A percentile compares a stretch with the other conserved stretches of the same genome.
phyloP scores from a whole-genome alignment of 1,140 invertebrate species.

The Solenopsis invicta region DNA sequence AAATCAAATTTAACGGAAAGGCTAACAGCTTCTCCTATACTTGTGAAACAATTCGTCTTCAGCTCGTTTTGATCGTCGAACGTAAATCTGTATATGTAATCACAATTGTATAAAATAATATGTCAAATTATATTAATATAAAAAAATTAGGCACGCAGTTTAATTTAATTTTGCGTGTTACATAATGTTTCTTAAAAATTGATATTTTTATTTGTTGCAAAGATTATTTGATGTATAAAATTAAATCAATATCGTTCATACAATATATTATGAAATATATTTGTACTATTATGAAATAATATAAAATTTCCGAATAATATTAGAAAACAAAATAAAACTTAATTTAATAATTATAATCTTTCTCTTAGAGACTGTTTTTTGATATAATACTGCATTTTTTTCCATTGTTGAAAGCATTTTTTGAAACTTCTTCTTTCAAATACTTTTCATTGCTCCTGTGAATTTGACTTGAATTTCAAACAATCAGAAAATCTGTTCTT shows the following conservation, averaged over 20 bases:
- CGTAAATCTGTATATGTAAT: constrained; percentile 25
- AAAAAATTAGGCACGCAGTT: not conserved
- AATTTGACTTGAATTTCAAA: not conserved
- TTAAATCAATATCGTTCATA: too few relatives aligned
- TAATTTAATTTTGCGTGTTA: not conserved
- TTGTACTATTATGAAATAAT: not conserved
- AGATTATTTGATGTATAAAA: not conserved
- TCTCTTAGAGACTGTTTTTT: not conserved
- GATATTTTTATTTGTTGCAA: not conserved
- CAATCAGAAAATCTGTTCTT: constrained; percentile 2
- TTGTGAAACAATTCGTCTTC: not conserved
- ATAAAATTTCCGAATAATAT: not conserved
- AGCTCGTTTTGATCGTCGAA: not conserved
- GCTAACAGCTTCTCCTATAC: not conserved
- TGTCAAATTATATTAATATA: not conserved
- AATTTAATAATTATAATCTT: not conserved
- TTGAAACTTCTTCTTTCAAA: not conserved
- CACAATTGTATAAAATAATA: not conserved
- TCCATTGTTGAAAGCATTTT: not conserved
- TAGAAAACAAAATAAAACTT: constrained; percentile 14
- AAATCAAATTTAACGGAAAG: not conserved
- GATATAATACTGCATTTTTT: not conserved
- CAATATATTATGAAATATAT: not conserved
- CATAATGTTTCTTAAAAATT: not conserved
- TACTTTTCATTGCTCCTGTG: not conserved